A percentile compares a stretch with the other conserved stretches of the same genome.
These are phyloP conservation scores for Caloenas nicobarica DNA, from an alignment of 2,113 vertebrate genomes.

Conservation along the genomic window DNA sequence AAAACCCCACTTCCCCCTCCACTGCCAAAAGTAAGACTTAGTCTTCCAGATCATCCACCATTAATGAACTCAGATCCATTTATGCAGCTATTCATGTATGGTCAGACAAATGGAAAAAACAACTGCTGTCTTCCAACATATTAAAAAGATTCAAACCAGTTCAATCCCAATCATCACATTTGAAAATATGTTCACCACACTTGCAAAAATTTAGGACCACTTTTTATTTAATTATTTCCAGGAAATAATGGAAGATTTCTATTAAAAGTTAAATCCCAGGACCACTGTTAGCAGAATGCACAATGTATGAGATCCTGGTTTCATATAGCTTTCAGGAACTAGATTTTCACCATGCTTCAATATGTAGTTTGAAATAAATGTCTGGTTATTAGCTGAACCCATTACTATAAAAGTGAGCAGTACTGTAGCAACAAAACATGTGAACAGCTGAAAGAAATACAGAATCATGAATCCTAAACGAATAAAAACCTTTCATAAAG, in stretches of 20 bases:
- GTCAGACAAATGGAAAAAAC: constrained; percentile 12
- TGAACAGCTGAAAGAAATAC: constrained; percentile 58
- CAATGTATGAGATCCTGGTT: neutral
- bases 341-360: neutral
- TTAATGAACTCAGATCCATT: neutral
- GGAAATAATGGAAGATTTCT: constrained; percentile 35
- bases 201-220: constrained; percentile 30
- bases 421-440: neutral
- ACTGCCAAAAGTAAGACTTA: neutral
- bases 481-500: constrained; percentile 58
- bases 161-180: neutral
- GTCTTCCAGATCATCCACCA: neutral
- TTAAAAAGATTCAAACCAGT: neutral
- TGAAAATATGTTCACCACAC: neutral
- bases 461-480: neutral
- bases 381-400: constrained; percentile 18
- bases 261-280: constrained; percentile 30
- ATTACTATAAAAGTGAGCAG: constrained; percentile 18
- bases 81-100: neutral
- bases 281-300: neutral
- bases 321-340: constrained; percentile 15
- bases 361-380: neutral
- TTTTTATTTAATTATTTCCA: constrained; percentile 51
- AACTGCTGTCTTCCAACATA: neutral
- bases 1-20: neutral